Evolutionary conservation across 1,140 invertebrate species (phyloP), one percentile per base, ranked within the genome.

Genomic region (Chymomyza costata): DNA sequence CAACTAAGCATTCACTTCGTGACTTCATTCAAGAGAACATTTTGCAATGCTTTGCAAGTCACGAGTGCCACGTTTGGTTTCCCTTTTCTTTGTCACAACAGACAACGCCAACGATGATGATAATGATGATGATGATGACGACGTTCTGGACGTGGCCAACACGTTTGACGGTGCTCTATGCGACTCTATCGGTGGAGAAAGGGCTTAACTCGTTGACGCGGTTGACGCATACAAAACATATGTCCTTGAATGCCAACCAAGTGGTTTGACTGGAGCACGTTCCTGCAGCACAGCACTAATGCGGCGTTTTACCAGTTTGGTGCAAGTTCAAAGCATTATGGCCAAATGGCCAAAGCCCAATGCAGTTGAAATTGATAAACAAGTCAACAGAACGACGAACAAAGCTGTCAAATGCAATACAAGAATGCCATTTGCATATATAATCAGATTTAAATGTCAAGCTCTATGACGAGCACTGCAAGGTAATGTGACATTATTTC

Each of bases 391-490:
- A 11, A 31, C 18, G 18, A 28, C 21, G 38, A 39, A 39, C 47
- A 59, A 45, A 40, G 37, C 31, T 14, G 15, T 51, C 18, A 44
- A 59, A 64, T 70, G 47, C 67, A 55, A 41, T n/a, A n/a, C n/a
- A 38, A 43, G 45, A 57, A 57, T 69, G 65, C 49, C 45, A 47
- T 76, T 76, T 74, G 70, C 48, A 74, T 76, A 70, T 44, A 41
- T 65, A 74, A 74, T 76, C 56, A 45, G 41, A 51, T 65, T 70
- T 40, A 37, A 61, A 25, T 53, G 60, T 61, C 41, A 59, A 39
- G 21, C 3, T 25, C n/a, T n/a, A n/a, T n/a, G n/a, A n/a, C n/a
- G n/a, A n/a, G n/a, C n/a, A n/a, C n/a, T n/a, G n/a, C n/a, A n/a
- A n/a, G n/a, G n/a, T n/a, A 62, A 45, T 62, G 58, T 61, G 47